These are phyloP conservation scores for Spinus pinus DNA, from an alignment of 2,797 vertebrate species.

Conservation along the genomic window DNA sequence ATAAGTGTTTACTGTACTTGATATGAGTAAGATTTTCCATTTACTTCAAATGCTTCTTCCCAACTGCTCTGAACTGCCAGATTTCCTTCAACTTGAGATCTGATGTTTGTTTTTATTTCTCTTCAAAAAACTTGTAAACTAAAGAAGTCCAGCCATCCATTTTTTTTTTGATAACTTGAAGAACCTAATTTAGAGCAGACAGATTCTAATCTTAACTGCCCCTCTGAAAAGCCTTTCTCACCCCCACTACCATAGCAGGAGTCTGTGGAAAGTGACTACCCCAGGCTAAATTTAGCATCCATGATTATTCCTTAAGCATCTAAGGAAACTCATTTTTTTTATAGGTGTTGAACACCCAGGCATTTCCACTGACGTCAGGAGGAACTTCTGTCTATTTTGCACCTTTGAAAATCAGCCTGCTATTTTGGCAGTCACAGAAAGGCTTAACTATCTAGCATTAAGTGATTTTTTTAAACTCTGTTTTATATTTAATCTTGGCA, in stretches of 20 bases:
- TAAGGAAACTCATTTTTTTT: slow-evolving; percentile 59
- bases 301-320: slow-evolving; percentile 40
- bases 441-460: neutral
- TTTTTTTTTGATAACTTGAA: neutral
- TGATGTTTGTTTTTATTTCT: neutral
- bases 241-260: slow-evolving; percentile 35
- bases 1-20: neutral
- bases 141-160: neutral
- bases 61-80: neutral
- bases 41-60: neutral
- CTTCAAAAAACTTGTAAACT: neutral
- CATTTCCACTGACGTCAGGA: slow-evolving; percentile 59
- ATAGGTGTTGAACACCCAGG: slow-evolving; percentile 43
- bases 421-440: slow-evolving; percentile 4
- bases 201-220: neutral
- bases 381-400: slow-evolving; percentile 35
- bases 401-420: slow-evolving; percentile 31
- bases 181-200: neutral
- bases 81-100: neutral
- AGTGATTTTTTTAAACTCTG: neutral
- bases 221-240: neutral
- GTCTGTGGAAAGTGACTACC: neutral
- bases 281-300: slow-evolving; percentile 25
- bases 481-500: slow-evolving; percentile 30
- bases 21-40: neutral